These are phyloP conservation scores for Arctia plantaginis DNA, from an alignment of 2,888 invertebrate genomes.

Conservation along the genomic window DNA sequence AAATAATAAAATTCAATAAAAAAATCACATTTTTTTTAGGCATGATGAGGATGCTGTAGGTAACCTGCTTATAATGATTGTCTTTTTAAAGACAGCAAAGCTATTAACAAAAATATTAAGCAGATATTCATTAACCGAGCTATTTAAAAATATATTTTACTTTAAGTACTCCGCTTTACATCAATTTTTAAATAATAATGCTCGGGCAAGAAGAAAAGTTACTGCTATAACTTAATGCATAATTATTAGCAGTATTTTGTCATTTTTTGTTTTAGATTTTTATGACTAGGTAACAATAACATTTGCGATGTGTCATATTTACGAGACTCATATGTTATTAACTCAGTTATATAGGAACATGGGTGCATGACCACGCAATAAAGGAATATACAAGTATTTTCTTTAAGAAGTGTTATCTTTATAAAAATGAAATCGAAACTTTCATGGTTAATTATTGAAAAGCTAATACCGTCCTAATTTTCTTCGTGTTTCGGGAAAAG, in stretches of 20 bases:
- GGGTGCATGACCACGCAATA: background rate
- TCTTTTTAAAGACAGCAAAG: background rate
- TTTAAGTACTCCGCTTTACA: background rate
- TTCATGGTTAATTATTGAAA: too few species aligned
- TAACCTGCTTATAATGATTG: background rate
- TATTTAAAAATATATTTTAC: background rate
- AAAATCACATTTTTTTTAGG: background rate
- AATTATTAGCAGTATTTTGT: background rate
- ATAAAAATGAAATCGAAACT: too few species aligned
- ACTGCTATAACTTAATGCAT: background rate
- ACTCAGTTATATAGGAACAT: background rate
- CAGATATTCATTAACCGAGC: background rate
- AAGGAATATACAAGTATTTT: background rate
- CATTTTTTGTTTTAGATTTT: background rate
- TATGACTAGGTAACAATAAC: background rate
- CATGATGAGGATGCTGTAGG: background rate
- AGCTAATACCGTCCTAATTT: too few species aligned
- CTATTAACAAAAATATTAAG: background rate
- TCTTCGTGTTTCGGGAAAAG: too few species aligned
- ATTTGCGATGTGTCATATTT: background rate
- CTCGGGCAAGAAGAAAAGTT: background rate
- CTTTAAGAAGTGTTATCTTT: background rate
- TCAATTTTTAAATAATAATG: background rate
- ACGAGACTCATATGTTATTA: background rate
- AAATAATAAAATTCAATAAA: background rate